A percentile compares a stretch with the other conserved stretches of the same genome.
phyloP scores from a whole-genome alignment of 2,888 invertebrate genomes.

The Sarcophaga subvicina region DNA sequence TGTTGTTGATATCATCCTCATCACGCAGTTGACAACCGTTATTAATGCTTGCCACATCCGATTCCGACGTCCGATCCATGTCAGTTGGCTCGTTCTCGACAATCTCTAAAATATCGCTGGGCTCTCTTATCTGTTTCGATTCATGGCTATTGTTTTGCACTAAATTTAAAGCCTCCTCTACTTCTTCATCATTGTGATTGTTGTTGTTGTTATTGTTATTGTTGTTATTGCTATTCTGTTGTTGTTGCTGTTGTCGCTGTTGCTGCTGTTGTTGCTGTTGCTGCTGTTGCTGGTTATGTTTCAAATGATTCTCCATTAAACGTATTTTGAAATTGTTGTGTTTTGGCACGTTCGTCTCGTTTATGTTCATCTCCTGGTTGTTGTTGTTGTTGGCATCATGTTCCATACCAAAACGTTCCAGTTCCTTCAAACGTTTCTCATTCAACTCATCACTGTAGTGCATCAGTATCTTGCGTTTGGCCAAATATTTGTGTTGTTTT shows the following conservation, averaged over 20 bases:
- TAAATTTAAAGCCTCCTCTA: slow-evolving; percentile 80
- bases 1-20: slow-evolving; percentile 66
- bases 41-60: slow-evolving; percentile 63
- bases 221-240: slow-evolving; percentile 36
- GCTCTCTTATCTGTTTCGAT: slow-evolving; percentile 49
- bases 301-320: slow-evolving; percentile 76
- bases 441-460: slow-evolving; percentile 80
- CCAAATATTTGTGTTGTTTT: slow-evolving; percentile 80
- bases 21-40: slow-evolving; percentile 52
- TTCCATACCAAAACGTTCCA: slow-evolving; percentile 72
- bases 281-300: slow-evolving; percentile 71
- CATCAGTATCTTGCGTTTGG: slow-evolving; percentile 81
- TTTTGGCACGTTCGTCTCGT: slow-evolving; percentile 70
- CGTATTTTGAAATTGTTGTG: slow-evolving; percentile 78
- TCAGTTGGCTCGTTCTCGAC: slow-evolving; percentile 59
- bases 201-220: slow-evolving; percentile 18
- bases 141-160: slow-evolving; percentile 74
- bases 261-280: slow-evolving; percentile 50
- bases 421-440: slow-evolving; percentile 79
- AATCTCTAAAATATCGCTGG: slow-evolving; percentile 50
- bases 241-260: slow-evolving; percentile 47
- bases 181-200: slow-evolving; percentile 70
- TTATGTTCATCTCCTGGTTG: slow-evolving; percentile 73
- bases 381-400: slow-evolving; percentile 67
- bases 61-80: slow-evolving; percentile 63